Conservation (phyloP, 2,797 vertebrate genomes). For the Xiphophorus birchmanni region DNA sequence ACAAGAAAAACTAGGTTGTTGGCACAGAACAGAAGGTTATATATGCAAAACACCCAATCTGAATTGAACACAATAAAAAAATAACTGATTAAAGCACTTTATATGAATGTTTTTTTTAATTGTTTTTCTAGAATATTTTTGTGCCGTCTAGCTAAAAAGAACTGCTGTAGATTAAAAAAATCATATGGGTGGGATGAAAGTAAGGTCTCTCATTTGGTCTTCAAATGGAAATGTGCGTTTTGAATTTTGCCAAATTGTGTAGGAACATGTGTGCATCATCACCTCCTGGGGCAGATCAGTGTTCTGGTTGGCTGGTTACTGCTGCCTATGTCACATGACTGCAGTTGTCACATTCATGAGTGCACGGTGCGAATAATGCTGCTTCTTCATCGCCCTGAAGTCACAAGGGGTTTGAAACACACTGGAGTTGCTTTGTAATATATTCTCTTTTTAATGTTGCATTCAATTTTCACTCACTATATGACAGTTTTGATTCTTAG, state of each 20-base stretch:
- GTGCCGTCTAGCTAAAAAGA: neutral
- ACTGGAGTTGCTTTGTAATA: no score
- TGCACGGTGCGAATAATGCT: slow-evolving; percentile 1
- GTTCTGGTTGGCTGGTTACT: slow-evolving; percentile 43
- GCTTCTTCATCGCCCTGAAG: neutral
- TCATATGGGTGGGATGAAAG: neutral
- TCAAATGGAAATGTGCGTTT: neutral
- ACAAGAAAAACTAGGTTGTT: neutral
- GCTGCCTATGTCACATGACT: slow-evolving; percentile 27
- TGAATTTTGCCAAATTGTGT: neutral
- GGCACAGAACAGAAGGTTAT: slow-evolving; percentile 7
- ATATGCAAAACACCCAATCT: slow-evolving; percentile 11
- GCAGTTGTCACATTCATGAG: slow-evolving; percentile 23
- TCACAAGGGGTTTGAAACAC: neutral
- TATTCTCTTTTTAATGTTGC: neutral
- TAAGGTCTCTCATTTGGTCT: neutral
- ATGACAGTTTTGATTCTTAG: neutral
- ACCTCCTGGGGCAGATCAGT: slow-evolving; percentile 45
- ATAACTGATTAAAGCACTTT: slow-evolving; percentile 10
- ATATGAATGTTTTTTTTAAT: neutral
- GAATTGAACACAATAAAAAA: neutral
- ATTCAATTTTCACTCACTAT: neutral
- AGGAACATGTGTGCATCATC: slow-evolving; percentile 37
- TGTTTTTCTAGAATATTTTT: neutral
- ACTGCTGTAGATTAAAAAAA: neutral